These are phyloP conservation scores for Drosophila murphyi DNA, from an alignment of 1,140 invertebrate genomes.

Conservation along the genomic window DNA sequence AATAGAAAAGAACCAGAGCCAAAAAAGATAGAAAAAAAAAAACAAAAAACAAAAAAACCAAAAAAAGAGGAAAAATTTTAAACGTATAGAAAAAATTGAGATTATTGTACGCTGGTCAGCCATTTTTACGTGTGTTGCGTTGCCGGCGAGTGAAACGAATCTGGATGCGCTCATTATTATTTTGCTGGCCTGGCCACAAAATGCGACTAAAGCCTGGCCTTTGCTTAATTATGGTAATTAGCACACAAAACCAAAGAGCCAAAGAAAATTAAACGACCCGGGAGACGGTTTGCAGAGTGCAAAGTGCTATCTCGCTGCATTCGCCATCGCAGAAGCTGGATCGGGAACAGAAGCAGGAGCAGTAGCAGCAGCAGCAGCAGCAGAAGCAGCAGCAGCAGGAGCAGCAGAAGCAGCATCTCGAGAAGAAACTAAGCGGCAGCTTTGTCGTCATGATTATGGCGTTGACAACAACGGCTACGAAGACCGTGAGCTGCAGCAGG, in stretches of 20 bases:
- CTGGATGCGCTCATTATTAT: conserved; percentile 68
- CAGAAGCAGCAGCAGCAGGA: neutral
- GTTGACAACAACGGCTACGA: conserved; percentile 52
- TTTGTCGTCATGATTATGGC: conserved; percentile 45
- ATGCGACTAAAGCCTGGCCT: conserved; percentile 80
- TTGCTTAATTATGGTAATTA: conserved; percentile 83
- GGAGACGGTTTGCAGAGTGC: conserved; percentile 45
- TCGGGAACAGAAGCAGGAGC: too few relatives aligned
- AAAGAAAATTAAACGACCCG: conserved; percentile 65
- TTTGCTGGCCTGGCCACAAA: conserved; percentile 71
- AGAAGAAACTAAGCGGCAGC: conserved; percentile 22
- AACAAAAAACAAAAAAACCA: conserved; percentile 9
- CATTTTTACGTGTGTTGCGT: conserved; percentile 42
- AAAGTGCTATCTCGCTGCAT: conserved; percentile 10
- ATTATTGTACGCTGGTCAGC: conserved; percentile 68
- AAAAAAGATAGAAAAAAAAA: neutral
- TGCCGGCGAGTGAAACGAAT: neutral
- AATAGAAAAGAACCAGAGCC: neutral
- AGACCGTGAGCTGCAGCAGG: neutral
- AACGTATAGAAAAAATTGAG: conserved; percentile 11
- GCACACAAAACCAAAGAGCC: conserved; percentile 56
- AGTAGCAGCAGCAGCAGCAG: conserved; percentile 16
- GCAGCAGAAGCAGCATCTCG: conserved; percentile 1
- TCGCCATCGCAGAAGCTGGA: neutral
- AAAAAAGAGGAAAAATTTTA: conserved; percentile 1